Percentiles rank a stretch among this genome's conserved stretches.
Evolutionary conservation across 2,113 vertebrate genomes (phyloP).

Genomic region (Uria aalge): DNA sequence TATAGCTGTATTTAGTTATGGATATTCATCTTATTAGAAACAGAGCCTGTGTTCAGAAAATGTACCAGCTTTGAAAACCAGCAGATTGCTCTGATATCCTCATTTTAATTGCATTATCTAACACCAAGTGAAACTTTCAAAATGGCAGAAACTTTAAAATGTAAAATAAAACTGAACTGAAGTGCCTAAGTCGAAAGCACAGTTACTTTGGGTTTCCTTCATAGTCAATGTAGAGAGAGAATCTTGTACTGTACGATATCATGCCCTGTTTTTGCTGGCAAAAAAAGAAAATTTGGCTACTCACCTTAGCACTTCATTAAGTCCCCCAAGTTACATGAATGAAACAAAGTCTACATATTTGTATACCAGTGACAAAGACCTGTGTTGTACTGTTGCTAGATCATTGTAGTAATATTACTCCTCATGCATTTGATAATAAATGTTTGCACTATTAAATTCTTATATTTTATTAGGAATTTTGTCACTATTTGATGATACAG

Average conservation of each 20-base stretch:
- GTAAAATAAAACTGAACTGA: background rate
- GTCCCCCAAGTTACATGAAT: rapidly evolving
- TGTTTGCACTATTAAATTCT: background rate
- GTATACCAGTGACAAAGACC: background rate
- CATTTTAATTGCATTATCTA: background rate
- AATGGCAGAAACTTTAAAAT: background rate
- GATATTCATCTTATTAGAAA: background rate
- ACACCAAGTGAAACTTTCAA: background rate
- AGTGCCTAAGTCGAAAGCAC: background rate
- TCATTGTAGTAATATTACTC: background rate
- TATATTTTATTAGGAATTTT: background rate
- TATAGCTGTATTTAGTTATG: background rate
- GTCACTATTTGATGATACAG: background rate
- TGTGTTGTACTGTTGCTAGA: background rate
- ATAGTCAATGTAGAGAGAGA: background rate
- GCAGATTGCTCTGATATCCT: background rate
- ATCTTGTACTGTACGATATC: background rate
- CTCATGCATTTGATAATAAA: background rate
- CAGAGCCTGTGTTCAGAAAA: background rate
- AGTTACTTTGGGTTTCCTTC: background rate
- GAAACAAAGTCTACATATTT: background rate
- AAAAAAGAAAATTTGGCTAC: background rate
- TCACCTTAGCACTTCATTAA: background rate
- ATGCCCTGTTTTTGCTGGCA: background rate
- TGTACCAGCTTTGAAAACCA: background rate